Base-by-base conservation (phyloP, 2,888 invertebrate species). In the Hyposoter didymator region DNA sequence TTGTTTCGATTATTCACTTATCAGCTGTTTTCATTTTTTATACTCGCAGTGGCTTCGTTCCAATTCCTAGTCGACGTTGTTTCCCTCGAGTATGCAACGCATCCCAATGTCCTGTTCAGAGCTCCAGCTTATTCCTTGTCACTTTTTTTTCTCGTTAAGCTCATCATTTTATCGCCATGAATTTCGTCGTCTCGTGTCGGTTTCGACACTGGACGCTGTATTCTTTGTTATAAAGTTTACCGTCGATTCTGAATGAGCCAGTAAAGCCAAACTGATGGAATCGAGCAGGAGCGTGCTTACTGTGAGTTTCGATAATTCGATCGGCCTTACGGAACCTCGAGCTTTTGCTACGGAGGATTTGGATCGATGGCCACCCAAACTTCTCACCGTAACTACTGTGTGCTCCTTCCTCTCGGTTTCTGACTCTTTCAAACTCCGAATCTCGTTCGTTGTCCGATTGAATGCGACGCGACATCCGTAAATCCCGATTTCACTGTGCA, bases 281-380 rank as follows among this genome's bases (percentile, higher is more conserved):
- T 59, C 64, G 72, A 66, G 72, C 67, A 62, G 64, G 70, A 76
- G 43, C 67, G 82, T 80, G 82, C 83, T 85, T 83, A 76, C 80
- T 66, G 79, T 78, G 84, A 84, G 82, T 85, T 87, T 86, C 84
- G 86, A 88, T 87, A 87, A 88, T 88, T 87, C 85, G 81, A 85
- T 87, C 83, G 84, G 66, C 78, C 81, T 79, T 82, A 74, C 82
- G 79, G 45, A 66, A 47, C 4, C 39, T 78, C 62, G 55, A 69
- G 69, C 59, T 62, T 59, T 74, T 55, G 74, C 55, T 69, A 52
- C 49, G 69, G 74, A 47, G 75, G 67, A 79, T 82, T 73, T 55
- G 66, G 82, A 80, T 87, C 84, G 84, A 87, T 85, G 79, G 80
- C 79, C 66, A 85, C 79, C 76, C 55, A 64, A 80, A 78, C 45